phyloP scores from a whole-genome alignment of 1,140 invertebrate genomes.

The Bombus huntii region DNA sequence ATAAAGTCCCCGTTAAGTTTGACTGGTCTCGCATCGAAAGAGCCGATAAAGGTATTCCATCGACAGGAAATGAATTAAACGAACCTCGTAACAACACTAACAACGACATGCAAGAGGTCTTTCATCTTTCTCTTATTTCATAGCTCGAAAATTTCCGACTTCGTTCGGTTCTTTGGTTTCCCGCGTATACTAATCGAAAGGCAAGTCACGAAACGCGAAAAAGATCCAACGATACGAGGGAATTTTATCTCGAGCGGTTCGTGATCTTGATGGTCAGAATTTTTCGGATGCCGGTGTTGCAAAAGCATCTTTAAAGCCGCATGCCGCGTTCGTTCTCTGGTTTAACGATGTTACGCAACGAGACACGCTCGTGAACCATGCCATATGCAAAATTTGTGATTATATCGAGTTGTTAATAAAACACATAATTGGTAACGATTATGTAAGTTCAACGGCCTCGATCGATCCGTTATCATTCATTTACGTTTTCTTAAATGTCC shows the following conservation, averaged over 20 bases:
- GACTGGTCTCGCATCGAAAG: constrained; percentile 34
- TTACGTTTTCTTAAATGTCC: not conserved
- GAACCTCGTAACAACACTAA: not conserved
- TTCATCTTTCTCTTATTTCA: not conserved
- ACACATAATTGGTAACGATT: constrained; percentile 23
- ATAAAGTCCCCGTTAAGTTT: constrained; percentile 56
- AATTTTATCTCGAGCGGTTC: constrained; percentile 9
- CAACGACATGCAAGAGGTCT: no score
- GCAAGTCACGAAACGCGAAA: not conserved
- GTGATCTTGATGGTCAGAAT: not conserved
- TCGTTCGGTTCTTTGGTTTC: not conserved
- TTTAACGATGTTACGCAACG: constrained; percentile 33
- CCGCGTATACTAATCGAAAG: constrained; percentile 11
- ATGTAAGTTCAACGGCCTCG: not conserved
- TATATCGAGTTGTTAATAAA: constrained; percentile 26
- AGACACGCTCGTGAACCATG: not conserved
- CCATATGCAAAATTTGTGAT: not conserved
- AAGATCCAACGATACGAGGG: constrained; percentile 7
- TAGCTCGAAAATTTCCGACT: not conserved
- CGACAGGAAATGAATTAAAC: constrained; percentile 24
- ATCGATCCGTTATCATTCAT: constrained; percentile 16
- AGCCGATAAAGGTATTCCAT: constrained; percentile 46
- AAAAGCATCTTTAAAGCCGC: not conserved
- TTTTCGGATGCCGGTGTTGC: constrained; percentile 22
- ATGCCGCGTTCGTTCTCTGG: not conserved